Percentiles rank a stretch among this genome's conserved stretches.
Conservation (phyloP, 2,113 vertebrate genomes). For the Oenanthe oenanthe region DNA sequence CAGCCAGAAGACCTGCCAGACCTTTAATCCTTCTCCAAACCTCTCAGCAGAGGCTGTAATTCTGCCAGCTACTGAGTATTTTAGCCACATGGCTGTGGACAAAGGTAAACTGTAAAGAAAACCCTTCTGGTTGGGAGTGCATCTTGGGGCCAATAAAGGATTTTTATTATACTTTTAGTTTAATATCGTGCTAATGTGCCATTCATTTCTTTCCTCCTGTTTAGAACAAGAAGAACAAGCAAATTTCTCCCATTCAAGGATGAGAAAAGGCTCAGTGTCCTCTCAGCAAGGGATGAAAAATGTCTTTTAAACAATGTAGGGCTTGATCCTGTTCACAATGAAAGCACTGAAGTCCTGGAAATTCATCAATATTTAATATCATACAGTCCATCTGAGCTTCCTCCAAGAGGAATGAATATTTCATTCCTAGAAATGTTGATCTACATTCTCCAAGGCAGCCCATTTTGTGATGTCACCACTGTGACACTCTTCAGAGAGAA, state of each 20-base stretch:
- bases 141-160: not conserved
- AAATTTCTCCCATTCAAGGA: not conserved
- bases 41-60: not conserved
- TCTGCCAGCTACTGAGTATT: not conserved
- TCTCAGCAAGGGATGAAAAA: not conserved
- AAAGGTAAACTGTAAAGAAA: not conserved
- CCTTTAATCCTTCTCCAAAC: slow-evolving; percentile 18
- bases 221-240: not conserved
- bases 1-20: not conserved
- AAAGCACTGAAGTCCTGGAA: not conserved
- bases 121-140: not conserved
- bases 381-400: not conserved
- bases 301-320: not conserved
- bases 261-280: not conserved
- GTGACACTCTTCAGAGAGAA: not conserved
- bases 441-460: not conserved
- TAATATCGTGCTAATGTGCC: not conserved
- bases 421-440: not conserved
- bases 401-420: not conserved
- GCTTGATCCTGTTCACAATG: not conserved
- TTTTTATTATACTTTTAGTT: not conserved
- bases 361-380: not conserved
- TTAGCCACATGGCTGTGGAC: not conserved
- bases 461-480: not conserved
- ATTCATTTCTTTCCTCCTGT: not conserved